Evolutionary conservation across 2,888 invertebrate species (phyloP).

Genomic region (Clivina fossor): DNA sequence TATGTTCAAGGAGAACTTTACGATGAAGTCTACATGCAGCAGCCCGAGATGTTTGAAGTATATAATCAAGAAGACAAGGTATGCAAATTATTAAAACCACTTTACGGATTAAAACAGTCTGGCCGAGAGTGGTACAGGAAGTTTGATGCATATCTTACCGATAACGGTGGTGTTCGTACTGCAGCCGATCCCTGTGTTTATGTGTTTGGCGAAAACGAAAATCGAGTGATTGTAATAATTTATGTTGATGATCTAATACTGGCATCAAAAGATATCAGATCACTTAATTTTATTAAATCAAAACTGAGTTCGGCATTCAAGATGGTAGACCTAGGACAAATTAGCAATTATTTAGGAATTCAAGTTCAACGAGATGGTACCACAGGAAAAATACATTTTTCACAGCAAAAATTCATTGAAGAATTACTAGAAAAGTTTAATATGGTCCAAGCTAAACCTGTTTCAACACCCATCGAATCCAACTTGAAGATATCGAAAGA

Average conservation of each 20-base stretch:
- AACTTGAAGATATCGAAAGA: constrained; percentile 36
- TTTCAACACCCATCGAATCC: constrained; percentile 37
- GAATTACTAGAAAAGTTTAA: constrained; percentile 35
- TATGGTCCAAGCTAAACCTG: constrained; percentile 21
- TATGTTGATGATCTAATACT: constrained; percentile 38
- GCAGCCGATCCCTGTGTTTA: constrained; percentile 38
- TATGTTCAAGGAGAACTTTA: constrained; percentile 38
- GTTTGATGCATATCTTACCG: constrained; percentile 11
- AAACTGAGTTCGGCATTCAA: constrained; percentile 35
- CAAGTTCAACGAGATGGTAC: constrained; percentile 30
- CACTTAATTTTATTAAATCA: constrained; percentile 28
- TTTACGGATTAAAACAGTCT: constrained; percentile 39
- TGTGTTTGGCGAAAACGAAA: constrained; percentile 8
- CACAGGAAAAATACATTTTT: constrained; percentile 36
- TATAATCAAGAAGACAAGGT: constrained; percentile 34
- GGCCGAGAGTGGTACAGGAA: constrained; percentile 35
- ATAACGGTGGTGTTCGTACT: constrained; percentile 18
- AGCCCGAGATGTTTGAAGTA: constrained; percentile 36
- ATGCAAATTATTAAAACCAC: constrained; percentile 36
- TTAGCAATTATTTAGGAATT: constrained; percentile 33
- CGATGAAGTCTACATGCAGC: constrained; percentile 37
- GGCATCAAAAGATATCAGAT: constrained; percentile 31
- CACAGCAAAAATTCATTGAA: constrained; percentile 36
- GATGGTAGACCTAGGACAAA: constrained; percentile 35
- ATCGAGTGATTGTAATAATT: constrained; percentile 29